Evolutionary conservation across 2,113 vertebrate genomes (phyloP), one percentile per base, ranked within the genome.

Genomic region (Lipophrys pholis): DNA sequence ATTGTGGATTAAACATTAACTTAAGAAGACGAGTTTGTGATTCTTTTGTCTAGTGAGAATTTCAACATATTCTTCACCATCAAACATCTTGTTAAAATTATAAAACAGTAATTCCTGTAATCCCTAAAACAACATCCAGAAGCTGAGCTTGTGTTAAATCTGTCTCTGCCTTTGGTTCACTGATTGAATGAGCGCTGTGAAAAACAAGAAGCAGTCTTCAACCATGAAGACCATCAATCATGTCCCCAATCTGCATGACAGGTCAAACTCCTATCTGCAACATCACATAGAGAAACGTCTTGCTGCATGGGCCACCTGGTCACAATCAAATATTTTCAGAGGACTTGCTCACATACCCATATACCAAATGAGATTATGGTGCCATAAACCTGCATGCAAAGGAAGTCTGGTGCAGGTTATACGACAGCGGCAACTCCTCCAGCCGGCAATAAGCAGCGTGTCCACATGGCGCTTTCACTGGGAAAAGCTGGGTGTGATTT

Each of bases 371-470:
- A 56, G 35, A 86, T 83, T 80, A 86, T 66, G 52, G 68, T 15
- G 55, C 78, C 79, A 90, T 91, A 92, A 92, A 92, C 9, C 10
- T 39, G 58, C 56, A 45, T 72, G 89, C 83, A 73, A 87, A 91
- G 91, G 91, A 90, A 91, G 91, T 89, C 67, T n/a, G 48, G 72
- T 71, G 14, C 90, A 80, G 71, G 65, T 79, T 92, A 91, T 92
- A 91, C 86, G 52, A 61, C 76, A 69, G 69, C 67, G 52, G 53
- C 8, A 43, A 59, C 36, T 72, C 62, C 38, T 57, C n/a, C 56
- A 63, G 57, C 7, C 14, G 45, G 66, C 76, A 74, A 68, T 58
- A 72, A 78, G 54, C 70, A 36, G 53, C 16, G 1, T 40, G 48
- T 41, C 77, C 61, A 83, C 80, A 78, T 78, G 70, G 17, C 21